Percentiles rank a stretch among this genome's conserved stretches.
phyloP scores from a whole-genome alignment of 2,113 vertebrate genomes.

The Pluvianellus socialis region DNA sequence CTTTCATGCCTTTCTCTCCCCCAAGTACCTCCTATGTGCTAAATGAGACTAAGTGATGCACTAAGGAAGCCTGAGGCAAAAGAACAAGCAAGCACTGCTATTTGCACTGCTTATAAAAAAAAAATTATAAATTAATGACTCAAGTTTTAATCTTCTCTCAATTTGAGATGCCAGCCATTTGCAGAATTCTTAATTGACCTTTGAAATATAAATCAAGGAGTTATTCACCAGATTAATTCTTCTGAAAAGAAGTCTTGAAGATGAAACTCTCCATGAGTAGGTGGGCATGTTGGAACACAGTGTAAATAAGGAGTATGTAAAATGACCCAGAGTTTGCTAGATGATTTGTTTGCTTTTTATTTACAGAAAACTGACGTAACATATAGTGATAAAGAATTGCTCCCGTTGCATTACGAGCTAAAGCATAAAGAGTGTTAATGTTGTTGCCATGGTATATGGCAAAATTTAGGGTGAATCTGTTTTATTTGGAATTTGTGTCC shows the following conservation, averaged over 20 bases:
- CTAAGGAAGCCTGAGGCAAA: conserved; percentile 18
- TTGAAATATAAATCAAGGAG: conserved; percentile 55
- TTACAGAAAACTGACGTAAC: background rate
- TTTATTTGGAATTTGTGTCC: background rate
- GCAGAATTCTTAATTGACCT: conserved; percentile 53
- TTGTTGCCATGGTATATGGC: background rate
- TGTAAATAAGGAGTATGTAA: background rate
- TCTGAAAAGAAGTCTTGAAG: background rate
- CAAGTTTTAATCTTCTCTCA: conserved; percentile 58
- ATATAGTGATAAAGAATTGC: background rate
- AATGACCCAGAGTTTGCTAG: background rate
- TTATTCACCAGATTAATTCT: conserved; percentile 11
- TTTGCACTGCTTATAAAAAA: conserved; percentile 49
- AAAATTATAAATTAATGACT: conserved; percentile 45
- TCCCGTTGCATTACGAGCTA: background rate
- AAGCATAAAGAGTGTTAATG: background rate
- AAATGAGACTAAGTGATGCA: background rate
- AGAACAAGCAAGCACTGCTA: conserved; percentile 16
- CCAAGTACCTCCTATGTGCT: background rate
- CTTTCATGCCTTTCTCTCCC: background rate
- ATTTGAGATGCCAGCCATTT: conserved; percentile 42
- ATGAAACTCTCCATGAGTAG: background rate
- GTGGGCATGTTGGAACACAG: background rate
- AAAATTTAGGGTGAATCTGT: background rate
- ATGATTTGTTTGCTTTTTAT: background rate